A percentile compares a stretch with the other conserved stretches of the same genome.
phyloP scores from a whole-genome alignment of 2,888 invertebrate species.

The Rhamphomyia laevipes region DNA sequence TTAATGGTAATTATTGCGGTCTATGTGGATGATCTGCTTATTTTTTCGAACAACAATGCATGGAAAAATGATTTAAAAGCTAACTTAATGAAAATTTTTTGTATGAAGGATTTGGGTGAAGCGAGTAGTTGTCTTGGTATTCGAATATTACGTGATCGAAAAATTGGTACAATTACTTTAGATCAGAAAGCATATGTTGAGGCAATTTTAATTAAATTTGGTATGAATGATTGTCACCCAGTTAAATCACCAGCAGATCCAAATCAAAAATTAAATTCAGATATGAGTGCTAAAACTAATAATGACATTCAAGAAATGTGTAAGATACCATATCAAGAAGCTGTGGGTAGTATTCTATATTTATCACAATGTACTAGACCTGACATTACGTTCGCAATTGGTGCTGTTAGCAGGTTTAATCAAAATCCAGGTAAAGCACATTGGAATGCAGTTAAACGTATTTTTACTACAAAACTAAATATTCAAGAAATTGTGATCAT shows the following conservation, averaged over 20 bases:
- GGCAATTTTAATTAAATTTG: slow-evolving; percentile 7
- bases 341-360: no score
- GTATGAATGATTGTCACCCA: slow-evolving; percentile 10
- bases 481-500: no score
- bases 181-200: slow-evolving; percentile 7
- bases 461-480: no score
- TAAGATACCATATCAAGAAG: slow-evolving; percentile 9
- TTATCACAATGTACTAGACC: no score
- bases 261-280: slow-evolving; percentile 8
- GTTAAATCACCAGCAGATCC: slow-evolving; percentile 11
- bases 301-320: slow-evolving; percentile 8
- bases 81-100: slow-evolving; percentile 6
- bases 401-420: slow-evolving; percentile 11
- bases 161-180: slow-evolving; percentile 1
- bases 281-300: slow-evolving; percentile 10
- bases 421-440: slow-evolving; percentile 12
- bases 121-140: slow-evolving; percentile 8
- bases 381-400: slow-evolving; percentile 12
- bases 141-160: slow-evolving; percentile 5
- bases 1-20: slow-evolving; percentile 10
- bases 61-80: slow-evolving; percentile 7
- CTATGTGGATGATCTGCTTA: slow-evolving; percentile 12
- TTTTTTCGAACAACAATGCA: slow-evolving; percentile 7
- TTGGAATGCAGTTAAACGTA: slow-evolving; percentile 13
- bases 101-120: slow-evolving; percentile 12